Conservation (phyloP, 2,113 vertebrate species). For the Gasterosteus aculeatus region DNA sequence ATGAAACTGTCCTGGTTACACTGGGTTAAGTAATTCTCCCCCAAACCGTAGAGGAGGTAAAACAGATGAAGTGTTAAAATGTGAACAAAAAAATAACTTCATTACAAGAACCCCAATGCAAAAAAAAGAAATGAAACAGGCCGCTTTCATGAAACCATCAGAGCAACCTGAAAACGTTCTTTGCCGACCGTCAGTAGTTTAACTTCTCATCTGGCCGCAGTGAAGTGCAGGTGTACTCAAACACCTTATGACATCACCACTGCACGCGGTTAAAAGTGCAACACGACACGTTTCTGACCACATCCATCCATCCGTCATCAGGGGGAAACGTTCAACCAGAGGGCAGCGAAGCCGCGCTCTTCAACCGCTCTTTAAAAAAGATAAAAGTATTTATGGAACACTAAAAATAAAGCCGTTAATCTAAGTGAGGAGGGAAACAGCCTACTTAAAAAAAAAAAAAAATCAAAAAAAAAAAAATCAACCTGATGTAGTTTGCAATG, state of each 20-base stretch:
- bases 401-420: slow-evolving; percentile 22
- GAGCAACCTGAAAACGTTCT: slow-evolving; percentile 6
- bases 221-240: background rate
- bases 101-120: slow-evolving; percentile 3
- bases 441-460: background rate
- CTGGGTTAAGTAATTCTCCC: background rate
- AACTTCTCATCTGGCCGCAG: background rate
- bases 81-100: slow-evolving; percentile 4
- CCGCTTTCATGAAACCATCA: slow-evolving; percentile 14
- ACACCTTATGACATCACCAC: background rate
- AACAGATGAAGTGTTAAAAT: background rate
- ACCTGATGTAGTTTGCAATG: slow-evolving; percentile 14
- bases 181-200: slow-evolving; percentile 25
- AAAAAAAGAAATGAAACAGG: background rate
- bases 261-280: background rate
- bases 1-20: slow-evolving; percentile 28
- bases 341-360: background rate
- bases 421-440: slow-evolving; percentile 44
- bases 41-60: background rate
- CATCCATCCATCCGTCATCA: background rate
- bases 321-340: background rate
- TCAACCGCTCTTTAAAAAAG: background rate
- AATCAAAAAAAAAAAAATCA: slow-evolving; percentile 12
- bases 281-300: background rate
- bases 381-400: slow-evolving; percentile 25